Conservation (phyloP, 2,113 vertebrate genomes). For the Alectura lathami region DNA sequence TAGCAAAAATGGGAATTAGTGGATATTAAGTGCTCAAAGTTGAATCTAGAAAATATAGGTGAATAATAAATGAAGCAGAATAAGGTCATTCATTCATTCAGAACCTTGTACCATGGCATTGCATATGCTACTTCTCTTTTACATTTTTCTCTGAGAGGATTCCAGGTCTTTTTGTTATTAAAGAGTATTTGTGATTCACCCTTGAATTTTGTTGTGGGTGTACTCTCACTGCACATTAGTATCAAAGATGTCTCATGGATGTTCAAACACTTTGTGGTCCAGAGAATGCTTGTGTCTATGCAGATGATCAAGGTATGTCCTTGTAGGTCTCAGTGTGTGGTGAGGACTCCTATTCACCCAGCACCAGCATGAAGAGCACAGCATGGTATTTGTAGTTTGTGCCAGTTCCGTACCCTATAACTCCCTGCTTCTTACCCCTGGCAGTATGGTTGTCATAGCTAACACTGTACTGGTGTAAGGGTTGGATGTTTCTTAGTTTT, state of each 20-base stretch:
- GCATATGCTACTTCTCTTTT: rapidly evolving
- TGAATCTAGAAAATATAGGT: rapidly evolving
- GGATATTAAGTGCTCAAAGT: background rate
- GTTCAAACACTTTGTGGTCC: background rate
- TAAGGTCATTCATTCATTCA: background rate
- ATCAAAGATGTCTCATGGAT: background rate
- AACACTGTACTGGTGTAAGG: background rate
- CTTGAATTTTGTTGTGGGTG: background rate
- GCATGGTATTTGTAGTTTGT: rapidly evolving
- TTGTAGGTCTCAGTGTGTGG: rapidly evolving
- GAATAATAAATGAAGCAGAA: background rate
- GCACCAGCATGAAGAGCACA: background rate
- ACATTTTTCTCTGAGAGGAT: background rate
- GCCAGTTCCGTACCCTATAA: background rate
- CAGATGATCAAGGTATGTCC: too few species aligned
- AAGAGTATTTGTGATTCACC: background rate
- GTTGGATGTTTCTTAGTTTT: background rate
- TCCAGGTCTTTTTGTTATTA: background rate
- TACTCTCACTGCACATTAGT: too few species aligned
- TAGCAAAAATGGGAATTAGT: background rate
- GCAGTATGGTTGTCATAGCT: background rate
- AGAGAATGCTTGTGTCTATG: background rate
- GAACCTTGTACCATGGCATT: background rate
- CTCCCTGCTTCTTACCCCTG: background rate
- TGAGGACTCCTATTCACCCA: background rate